A percentile compares a stretch with the other conserved stretches of the same genome.
Conservation (phyloP, 2,797 vertebrate genomes). For the Microctenopoma stevenorrisi region DNA sequence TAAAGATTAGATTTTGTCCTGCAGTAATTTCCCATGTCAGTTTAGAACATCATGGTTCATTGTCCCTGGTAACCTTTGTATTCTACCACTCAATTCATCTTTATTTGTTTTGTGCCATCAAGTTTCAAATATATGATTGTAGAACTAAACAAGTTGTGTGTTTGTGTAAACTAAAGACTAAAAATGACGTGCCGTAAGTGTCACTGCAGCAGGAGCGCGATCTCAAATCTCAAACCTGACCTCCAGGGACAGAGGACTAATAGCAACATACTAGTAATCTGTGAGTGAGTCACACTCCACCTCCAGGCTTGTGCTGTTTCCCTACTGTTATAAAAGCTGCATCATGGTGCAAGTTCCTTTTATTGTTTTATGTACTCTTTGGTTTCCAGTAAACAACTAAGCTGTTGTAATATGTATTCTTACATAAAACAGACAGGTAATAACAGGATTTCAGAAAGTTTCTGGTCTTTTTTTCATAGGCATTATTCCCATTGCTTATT, state of each 20-base stretch:
- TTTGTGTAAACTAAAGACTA: background rate
- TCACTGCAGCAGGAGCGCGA: background rate
- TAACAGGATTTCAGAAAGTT: background rate
- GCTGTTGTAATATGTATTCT: slow-evolving; percentile 3
- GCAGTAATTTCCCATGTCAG: background rate
- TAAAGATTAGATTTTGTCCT: slow-evolving; percentile 7
- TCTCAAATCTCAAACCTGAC: slow-evolving; percentile 19
- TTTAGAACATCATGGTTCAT: background rate
- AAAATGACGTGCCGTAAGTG: background rate
- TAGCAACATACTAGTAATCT: slow-evolving; percentile 27
- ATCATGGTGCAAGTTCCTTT: slow-evolving; percentile 3
- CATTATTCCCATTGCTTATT: background rate
- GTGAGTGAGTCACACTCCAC: slow-evolving; percentile 40
- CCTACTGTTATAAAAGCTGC: slow-evolving; percentile 47
- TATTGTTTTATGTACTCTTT: background rate
- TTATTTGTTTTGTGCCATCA: background rate
- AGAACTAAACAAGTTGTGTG: background rate
- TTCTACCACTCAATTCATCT: background rate
- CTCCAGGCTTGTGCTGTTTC: slow-evolving; percentile 32
- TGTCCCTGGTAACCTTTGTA: background rate
- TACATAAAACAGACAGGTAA: background rate
- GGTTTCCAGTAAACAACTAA: background rate
- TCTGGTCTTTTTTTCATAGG: background rate
- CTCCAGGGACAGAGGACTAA: slow-evolving; percentile 46
- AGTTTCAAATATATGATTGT: slow-evolving; percentile 47